A percentile compares a stretch with the other conserved stretches of the same genome.
These are phyloP conservation scores for Rhadinocentrus ornatus DNA, from an alignment of 2,797 vertebrate species.

Conservation along the genomic window DNA sequence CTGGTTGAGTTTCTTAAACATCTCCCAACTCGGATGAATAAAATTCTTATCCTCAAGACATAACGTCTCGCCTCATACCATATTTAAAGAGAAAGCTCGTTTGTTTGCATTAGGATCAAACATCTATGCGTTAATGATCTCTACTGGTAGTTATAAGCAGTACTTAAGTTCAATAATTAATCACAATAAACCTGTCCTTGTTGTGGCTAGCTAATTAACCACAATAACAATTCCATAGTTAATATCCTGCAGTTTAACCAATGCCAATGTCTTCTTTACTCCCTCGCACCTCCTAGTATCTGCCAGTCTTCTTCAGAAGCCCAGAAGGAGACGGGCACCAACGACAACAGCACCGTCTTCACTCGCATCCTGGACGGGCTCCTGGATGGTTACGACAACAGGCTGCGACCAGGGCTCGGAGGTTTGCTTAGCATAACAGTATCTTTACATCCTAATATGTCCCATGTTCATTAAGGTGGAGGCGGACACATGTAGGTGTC, in stretches of 20 bases:
- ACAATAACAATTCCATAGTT: slow-evolving; percentile 35
- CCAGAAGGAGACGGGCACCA: slow-evolving; percentile 61
- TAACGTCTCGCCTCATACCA: background rate
- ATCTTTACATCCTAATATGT: background rate
- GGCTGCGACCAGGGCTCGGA: slow-evolving; percentile 91
- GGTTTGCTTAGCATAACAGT: slow-evolving; percentile 68
- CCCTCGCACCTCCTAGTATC: slow-evolving; percentile 40
- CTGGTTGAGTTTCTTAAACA: background rate
- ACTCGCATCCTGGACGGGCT: slow-evolving; percentile 93
- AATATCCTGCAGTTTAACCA: slow-evolving; percentile 24
- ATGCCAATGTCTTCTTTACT: background rate
- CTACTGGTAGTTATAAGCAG: slow-evolving; percentile 47
- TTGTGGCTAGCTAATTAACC: slow-evolving; percentile 47
- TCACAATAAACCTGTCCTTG: slow-evolving; percentile 42
- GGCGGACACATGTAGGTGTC: slow-evolving; percentile 2
- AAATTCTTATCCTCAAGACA: slow-evolving; percentile 5
- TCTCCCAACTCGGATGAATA: background rate
- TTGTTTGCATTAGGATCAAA: slow-evolving; percentile 56
- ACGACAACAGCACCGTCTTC: slow-evolving; percentile 92
- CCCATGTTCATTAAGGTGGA: slow-evolving; percentile 4
- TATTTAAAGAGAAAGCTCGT: slow-evolving; percentile 32
- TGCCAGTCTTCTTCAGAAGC: slow-evolving; percentile 56
- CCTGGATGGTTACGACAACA: slow-evolving; percentile 92
- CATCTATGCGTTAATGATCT: slow-evolving; percentile 51
- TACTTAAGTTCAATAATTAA: slow-evolving; percentile 61